A percentile compares a stretch with the other conserved stretches of the same genome.
Evolutionary conservation across 2,113 vertebrate genomes (phyloP).

Genomic region (Daubentonia madagascariensis): DNA sequence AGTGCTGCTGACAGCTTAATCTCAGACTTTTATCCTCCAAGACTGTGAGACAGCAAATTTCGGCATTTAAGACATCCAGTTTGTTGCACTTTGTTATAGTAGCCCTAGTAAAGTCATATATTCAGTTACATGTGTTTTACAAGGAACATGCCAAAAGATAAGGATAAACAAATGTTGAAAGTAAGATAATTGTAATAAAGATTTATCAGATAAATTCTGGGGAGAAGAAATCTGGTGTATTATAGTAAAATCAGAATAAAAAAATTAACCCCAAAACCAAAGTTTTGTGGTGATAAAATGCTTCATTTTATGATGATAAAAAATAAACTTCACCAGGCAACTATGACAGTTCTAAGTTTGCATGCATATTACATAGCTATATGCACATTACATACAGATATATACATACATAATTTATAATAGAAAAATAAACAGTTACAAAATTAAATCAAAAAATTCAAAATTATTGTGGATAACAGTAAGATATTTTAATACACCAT

Average conservation of each 20-base stretch:
- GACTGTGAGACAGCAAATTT: background rate
- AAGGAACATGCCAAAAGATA: background rate
- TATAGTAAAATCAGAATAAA: background rate
- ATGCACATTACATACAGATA: background rate
- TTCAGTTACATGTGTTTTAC: background rate
- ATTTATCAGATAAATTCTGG: background rate
- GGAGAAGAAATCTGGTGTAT: background rate
- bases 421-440: background rate
- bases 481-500: background rate
- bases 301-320: background rate
- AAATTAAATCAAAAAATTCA: background rate
- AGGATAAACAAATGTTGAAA: background rate
- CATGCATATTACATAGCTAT: background rate
- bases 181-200: background rate
- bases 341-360: background rate
- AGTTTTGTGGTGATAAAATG: background rate
- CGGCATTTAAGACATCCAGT: background rate
- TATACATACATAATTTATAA: background rate
- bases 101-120: background rate
- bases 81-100: background rate
- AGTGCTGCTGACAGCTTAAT: background rate
- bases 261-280: background rate
- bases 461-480: background rate
- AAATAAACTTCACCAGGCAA: background rate
- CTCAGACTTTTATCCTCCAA: background rate